A percentile compares a stretch with the other conserved stretches of the same genome.
Conservation (phyloP, 2,888 invertebrate species). For the Gortyna flavago region DNA sequence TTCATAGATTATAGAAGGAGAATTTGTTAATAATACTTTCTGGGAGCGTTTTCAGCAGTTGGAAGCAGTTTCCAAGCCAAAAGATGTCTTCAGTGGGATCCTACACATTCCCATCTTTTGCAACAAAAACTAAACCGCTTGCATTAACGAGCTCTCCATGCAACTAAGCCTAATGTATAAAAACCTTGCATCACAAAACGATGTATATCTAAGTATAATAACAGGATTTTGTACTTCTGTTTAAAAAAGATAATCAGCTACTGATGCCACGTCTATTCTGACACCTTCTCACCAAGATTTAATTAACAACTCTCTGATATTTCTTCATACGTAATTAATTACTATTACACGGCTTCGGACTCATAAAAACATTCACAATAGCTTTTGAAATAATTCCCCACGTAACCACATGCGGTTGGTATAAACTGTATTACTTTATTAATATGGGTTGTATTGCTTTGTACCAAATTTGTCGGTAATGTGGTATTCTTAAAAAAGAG, state of each 20-base stretch:
- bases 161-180: background rate
- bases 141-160: background rate
- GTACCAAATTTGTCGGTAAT: constrained; percentile 1
- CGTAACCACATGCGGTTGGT: background rate
- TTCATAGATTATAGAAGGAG: background rate
- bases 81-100: background rate
- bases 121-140: background rate
- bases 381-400: constrained; percentile 64
- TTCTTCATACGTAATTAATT: constrained; percentile 78
- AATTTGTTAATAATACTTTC: background rate
- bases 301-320: constrained; percentile 76
- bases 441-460: constrained; percentile 56
- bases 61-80: background rate
- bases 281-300: constrained; percentile 65
- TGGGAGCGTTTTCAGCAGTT: background rate
- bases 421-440: constrained; percentile 13
- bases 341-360: constrained; percentile 75
- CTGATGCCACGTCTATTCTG: constrained; percentile 34
- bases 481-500: constrained; percentile 60
- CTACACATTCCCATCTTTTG: background rate
- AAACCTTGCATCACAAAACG: constrained; percentile 12
- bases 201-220: constrained; percentile 26
- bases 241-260: constrained; percentile 31
- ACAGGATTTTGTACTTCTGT: constrained; percentile 34
- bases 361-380: constrained; percentile 73